A percentile compares a stretch with the other conserved stretches of the same genome.
Evolutionary conservation across 2,888 invertebrate genomes (phyloP).

Genomic region (Ctenicera cuprea): DNA sequence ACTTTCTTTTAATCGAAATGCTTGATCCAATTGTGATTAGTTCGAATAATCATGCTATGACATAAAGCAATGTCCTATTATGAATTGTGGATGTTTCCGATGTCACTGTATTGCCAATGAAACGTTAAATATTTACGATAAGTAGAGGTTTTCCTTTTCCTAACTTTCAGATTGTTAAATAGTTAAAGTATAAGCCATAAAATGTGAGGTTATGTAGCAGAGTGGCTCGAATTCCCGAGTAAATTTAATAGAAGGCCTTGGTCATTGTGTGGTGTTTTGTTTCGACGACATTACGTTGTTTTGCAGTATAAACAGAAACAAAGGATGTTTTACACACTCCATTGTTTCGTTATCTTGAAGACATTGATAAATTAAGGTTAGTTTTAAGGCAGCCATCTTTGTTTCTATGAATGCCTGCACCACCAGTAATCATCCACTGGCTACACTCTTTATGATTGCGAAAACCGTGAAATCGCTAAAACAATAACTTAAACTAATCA

Average conservation of each 20-base stretch:
- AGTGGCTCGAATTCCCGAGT: conserved; percentile 65
- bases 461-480: background rate
- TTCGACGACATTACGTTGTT: conserved; percentile 69
- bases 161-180: conserved; percentile 49
- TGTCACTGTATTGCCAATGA: too few species aligned
- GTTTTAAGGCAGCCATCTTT: conserved; percentile 73
- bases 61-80: too few species aligned
- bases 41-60: too few species aligned
- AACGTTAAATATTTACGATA: conserved; percentile 1
- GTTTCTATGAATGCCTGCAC: conserved; percentile 60
- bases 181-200: conserved; percentile 63
- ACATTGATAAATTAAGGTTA: conserved; percentile 74
- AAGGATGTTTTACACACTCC: conserved; percentile 73
- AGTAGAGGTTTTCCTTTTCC: conserved; percentile 18
- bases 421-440: conserved; percentile 34
- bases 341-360: conserved; percentile 74
- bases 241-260: conserved; percentile 70
- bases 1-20: too few species aligned
- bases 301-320: conserved; percentile 72
- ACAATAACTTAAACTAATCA: background rate
- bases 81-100: too few species aligned
- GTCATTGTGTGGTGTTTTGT: conserved; percentile 71
- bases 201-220: conserved; percentile 62
- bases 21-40: too few species aligned
- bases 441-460: conserved; percentile 1